Conservation (phyloP, 2,888 invertebrate genomes). For the Lasioglossum marginatum region DNA sequence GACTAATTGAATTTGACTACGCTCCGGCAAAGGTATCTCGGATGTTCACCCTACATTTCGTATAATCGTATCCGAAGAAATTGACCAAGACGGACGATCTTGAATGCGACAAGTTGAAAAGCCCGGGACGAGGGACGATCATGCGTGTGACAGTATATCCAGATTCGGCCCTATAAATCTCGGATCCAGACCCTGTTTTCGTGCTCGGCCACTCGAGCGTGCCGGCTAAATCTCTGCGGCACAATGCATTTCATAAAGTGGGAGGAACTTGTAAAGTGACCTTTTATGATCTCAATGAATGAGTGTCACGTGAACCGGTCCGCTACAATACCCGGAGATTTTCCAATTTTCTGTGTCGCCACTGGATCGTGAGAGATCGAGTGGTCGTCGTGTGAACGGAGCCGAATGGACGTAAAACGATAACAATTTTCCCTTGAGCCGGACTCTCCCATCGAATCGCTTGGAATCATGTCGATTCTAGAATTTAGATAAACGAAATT, state of each 20-base stretch:
- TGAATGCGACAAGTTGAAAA: constrained; percentile 43
- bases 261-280: constrained; percentile 80
- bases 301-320: constrained; percentile 71
- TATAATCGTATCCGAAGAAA: constrained; percentile 11
- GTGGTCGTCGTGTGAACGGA: constrained; percentile 63
- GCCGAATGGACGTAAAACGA: constrained; percentile 55
- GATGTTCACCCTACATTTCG: neutral
- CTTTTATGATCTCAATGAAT: constrained; percentile 77
- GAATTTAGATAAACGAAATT: neutral
- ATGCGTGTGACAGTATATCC: constrained; percentile 48
- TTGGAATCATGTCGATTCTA: neutral
- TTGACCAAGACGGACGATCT: neutral
- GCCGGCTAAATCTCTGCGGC: constrained; percentile 74
- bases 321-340: constrained; percentile 61
- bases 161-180: constrained; percentile 73
- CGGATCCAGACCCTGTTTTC: constrained; percentile 77
- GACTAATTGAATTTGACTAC: neutral
- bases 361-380: constrained; percentile 54
- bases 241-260: constrained; percentile 78
- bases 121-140: constrained; percentile 45
- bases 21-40: neutral
- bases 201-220: constrained; percentile 77
- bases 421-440: constrained; percentile 57
- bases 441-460: neutral
- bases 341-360: constrained; percentile 66